Evolutionary conservation across 2,888 invertebrate species (phyloP), one percentile per base, ranked within the genome.

Genomic region (Drosophila colorata): DNA sequence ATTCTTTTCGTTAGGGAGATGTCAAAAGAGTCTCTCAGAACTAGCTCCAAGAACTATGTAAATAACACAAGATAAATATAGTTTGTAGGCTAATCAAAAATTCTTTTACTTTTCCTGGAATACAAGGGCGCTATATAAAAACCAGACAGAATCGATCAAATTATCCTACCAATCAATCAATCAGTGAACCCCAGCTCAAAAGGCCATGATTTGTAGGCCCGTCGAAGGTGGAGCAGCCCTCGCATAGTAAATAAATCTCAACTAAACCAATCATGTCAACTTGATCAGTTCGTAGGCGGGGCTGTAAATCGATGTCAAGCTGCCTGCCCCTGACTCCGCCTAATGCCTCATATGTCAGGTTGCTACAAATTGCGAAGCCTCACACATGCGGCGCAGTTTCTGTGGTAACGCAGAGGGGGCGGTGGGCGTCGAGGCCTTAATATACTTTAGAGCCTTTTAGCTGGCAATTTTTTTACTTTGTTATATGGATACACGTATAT

Each of bases 211-310:
- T 52, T 46, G 14, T 25, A 47, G n/a, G 18, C 13, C 46, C 11
- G 3, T 11, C 11, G 2, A 11, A 31, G 9, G 8, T 14, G n/a
- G 16, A 9, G 14, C 28, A 44, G 3, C 49, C 56, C 57, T 28
- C 53, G 59, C 44, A 38, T 35, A 25, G 31, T 44, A 48, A 48
- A 73, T 76, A 79, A 82, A 83, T 88, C 87, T 76, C 63, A 46
- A 46, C 66, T 65, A 76, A 88, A 57, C 68, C 81, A 82, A 88
- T 82, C 83, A 82, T 80, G 84, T 88, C 88, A 82, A 66, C 65
- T 79, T 79, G 69, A 65, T 64, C 76, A 69, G 72, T 66, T 75
- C 65, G 65, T 67, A 14, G 69, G 64, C 48, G 47, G 47, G 20
- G 43, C 57, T 78, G 57, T 73, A 78, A 61, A 74, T 74, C 56